Evolutionary conservation across 2,888 invertebrate genomes (phyloP).

Genomic region (Rhingia rostrata): DNA sequence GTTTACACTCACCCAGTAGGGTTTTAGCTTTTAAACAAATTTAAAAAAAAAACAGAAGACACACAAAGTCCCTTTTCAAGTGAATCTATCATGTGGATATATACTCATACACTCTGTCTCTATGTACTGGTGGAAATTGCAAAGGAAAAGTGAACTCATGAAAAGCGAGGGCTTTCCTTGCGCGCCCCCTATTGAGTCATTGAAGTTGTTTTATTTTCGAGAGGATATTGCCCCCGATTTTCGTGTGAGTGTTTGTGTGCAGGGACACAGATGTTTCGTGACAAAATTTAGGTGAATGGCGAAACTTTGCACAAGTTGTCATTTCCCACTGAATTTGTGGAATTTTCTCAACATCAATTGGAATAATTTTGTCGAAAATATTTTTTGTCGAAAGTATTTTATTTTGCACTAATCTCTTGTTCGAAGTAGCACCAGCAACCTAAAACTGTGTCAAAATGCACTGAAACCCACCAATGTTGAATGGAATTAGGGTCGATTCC

Average conservation of each 20-base stretch:
- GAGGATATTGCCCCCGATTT: not conserved
- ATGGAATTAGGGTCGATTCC: no score
- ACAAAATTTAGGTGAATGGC: conserved; percentile 15
- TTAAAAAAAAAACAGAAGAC: not conserved
- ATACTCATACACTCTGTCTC: no score
- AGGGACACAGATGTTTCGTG: conserved; percentile 12
- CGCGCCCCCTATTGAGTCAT: no score
- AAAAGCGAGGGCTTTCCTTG: conserved; percentile 2
- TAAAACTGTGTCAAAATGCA: no score
- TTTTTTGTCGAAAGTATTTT: no score
- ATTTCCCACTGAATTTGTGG: not conserved
- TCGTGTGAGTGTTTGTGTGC: not conserved
- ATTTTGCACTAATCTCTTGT: no score
- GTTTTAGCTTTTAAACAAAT: conserved; percentile 17
- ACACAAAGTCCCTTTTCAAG: conserved; percentile 28
- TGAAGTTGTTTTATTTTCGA: not conserved
- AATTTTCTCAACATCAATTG: not conserved
- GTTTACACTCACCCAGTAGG: conserved; percentile 45
- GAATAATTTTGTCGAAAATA: not conserved
- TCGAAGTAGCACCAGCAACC: no score
- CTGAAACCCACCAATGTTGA: not conserved
- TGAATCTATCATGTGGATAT: conserved; percentile 15
- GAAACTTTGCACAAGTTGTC: not conserved
- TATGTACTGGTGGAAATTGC: conserved; percentile 7
- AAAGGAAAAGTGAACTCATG: conserved; percentile 9